These are phyloP conservation scores for Phortica variegata DNA, from an alignment of 1,140 invertebrate species.

Conservation along the genomic window DNA sequence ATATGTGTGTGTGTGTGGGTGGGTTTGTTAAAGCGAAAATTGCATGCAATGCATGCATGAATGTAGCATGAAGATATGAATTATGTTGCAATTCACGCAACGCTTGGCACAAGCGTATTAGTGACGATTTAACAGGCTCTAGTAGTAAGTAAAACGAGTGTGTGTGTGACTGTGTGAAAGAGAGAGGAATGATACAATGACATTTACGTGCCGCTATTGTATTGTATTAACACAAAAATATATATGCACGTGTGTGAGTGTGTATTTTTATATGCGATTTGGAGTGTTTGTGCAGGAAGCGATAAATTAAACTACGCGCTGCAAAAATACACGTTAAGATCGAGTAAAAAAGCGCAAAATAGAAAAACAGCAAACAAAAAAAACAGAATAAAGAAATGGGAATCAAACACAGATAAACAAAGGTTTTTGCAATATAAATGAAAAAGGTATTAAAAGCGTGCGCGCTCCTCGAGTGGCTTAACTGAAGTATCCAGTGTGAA, in stretches of 20 bases:
- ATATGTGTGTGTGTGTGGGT: conserved; percentile 20
- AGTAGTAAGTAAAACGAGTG: background rate
- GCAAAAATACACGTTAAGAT: no score
- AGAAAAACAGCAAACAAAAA: background rate
- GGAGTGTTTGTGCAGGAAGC: conserved; percentile 40
- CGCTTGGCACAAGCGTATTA: conserved; percentile 41
- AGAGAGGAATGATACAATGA: background rate
- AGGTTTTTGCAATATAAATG: no score
- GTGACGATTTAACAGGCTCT: conserved; percentile 40
- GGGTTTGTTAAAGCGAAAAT: background rate
- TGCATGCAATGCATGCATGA: background rate
- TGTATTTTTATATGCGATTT: conserved; percentile 12
- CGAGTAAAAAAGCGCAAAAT: background rate
- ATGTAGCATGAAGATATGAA: conserved; percentile 14
- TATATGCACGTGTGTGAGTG: background rate
- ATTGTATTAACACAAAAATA: background rate
- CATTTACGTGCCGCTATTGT: background rate
- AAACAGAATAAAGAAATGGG: background rate
- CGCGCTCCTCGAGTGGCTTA: no score
- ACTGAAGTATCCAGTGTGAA: no score
- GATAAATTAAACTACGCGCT: conserved; percentile 46
- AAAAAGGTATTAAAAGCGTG: no score
- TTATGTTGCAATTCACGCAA: conserved; percentile 35
- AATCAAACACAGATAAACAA: no score
- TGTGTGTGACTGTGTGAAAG: background rate